Percentiles rank a stretch among this genome's conserved stretches.
Evolutionary conservation across 2,113 vertebrate genomes (phyloP).

Genomic region (Anolis sagrei): DNA sequence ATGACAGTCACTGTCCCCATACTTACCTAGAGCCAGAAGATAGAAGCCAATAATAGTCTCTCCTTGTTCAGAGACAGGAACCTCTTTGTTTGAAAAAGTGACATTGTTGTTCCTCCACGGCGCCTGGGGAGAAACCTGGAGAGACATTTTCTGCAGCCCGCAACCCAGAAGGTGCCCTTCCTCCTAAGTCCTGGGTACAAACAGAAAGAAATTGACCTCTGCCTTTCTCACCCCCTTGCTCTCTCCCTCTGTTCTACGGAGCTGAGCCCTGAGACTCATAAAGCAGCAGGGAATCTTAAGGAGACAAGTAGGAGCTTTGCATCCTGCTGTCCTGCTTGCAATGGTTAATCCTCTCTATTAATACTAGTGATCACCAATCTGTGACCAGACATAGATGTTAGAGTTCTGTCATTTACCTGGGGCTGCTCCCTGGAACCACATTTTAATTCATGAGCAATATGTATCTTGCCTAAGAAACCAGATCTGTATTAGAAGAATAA

Average conservation of each 20-base stretch:
- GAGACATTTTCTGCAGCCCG: slow-evolving; percentile 74
- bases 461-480: no score
- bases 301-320: slow-evolving; percentile 55
- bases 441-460: no score
- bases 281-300: slow-evolving; percentile 63
- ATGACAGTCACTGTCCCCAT: neutral
- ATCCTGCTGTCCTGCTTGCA: slow-evolving; percentile 61
- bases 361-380: slow-evolving; percentile 51
- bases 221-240: slow-evolving; percentile 48
- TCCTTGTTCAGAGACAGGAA: slow-evolving; percentile 82
- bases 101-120: slow-evolving; percentile 89
- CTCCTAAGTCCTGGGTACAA: neutral
- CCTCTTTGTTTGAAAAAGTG: slow-evolving; percentile 78
- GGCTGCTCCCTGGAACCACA: neutral
- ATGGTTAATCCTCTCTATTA: slow-evolving; percentile 74
- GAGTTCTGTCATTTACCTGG: slow-evolving; percentile 43
- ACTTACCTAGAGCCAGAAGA: slow-evolving; percentile 82
- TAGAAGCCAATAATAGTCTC: slow-evolving; percentile 85
- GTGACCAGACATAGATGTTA: slow-evolving; percentile 35
- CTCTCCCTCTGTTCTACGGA: slow-evolving; percentile 21
- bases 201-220: slow-evolving; percentile 32
- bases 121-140: slow-evolving; percentile 78
- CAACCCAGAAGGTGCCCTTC: slow-evolving; percentile 45
- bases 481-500: no score
- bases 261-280: slow-evolving; percentile 53